These are phyloP conservation scores for Actinemys pallida DNA, from an alignment of 2,113 vertebrate species.

Conservation along the genomic window DNA sequence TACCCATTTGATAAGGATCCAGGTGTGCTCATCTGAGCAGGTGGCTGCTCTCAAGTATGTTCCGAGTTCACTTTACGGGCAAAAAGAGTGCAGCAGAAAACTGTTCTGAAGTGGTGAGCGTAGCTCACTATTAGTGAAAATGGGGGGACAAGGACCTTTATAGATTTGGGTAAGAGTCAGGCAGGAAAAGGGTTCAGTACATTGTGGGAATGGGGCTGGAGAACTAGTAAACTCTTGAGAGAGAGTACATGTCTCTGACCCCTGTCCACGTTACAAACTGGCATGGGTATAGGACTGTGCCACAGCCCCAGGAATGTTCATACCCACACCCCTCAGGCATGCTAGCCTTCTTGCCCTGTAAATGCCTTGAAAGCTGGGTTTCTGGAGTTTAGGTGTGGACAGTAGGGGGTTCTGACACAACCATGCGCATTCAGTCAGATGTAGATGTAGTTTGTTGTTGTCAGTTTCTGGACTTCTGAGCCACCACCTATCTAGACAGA, in stretches of 20 bases:
- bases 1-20: background rate
- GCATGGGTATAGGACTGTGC: background rate
- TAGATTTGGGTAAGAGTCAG: background rate
- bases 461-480: background rate
- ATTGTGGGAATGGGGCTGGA: background rate
- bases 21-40: background rate
- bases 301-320: background rate
- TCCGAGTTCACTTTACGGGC: background rate
- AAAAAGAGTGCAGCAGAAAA: background rate
- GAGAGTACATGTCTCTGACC: background rate
- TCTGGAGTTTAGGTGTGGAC: background rate
- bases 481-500: background rate
- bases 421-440: background rate
- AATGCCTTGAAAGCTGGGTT: background rate
- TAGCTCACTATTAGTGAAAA: background rate
- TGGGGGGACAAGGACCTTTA: background rate
- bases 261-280: background rate
- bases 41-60: background rate
- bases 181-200: background rate
- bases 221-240: too few relatives aligned
- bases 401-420: background rate
- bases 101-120: background rate
- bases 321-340: background rate
- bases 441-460: background rate
- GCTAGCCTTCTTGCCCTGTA: too few relatives aligned